phyloP scores from a whole-genome alignment of 2,113 vertebrate genomes.

The Mohoua ochrocephala region DNA sequence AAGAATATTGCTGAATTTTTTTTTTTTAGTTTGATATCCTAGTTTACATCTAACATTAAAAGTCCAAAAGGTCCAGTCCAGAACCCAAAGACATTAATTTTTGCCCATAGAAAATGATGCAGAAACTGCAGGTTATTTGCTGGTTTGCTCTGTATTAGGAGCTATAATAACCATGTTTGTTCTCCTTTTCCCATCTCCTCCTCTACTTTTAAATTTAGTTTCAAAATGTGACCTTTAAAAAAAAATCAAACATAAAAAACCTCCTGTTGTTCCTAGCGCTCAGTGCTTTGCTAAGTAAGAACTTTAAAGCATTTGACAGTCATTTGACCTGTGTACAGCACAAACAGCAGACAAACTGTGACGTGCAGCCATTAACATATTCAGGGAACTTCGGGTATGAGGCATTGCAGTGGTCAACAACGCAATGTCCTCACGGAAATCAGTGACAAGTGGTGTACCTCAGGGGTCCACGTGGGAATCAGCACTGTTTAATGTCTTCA shows the following conservation, averaged over 20 bases:
- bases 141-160: background rate
- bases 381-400: background rate
- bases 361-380: background rate
- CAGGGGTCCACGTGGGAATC: background rate
- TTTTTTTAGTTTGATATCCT: background rate
- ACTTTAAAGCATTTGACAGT: background rate
- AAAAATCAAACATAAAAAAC: background rate
- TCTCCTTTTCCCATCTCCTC: background rate
- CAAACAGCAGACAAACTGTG: background rate
- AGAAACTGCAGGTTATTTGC: background rate
- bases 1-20: background rate
- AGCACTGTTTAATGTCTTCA: background rate
- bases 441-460: background rate
- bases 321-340: background rate
- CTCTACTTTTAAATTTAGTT: background rate
- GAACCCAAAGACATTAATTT: background rate
- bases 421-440: background rate
- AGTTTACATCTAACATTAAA: background rate
- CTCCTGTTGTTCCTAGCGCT: background rate
- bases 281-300: background rate
- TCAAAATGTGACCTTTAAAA: background rate
- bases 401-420: background rate
- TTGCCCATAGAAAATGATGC: background rate
- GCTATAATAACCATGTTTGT: background rate
- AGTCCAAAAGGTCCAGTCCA: background rate